Evolutionary conservation across 2,888 invertebrate genomes (phyloP).

Genomic region (Zaprionus bogoriensis): DNA sequence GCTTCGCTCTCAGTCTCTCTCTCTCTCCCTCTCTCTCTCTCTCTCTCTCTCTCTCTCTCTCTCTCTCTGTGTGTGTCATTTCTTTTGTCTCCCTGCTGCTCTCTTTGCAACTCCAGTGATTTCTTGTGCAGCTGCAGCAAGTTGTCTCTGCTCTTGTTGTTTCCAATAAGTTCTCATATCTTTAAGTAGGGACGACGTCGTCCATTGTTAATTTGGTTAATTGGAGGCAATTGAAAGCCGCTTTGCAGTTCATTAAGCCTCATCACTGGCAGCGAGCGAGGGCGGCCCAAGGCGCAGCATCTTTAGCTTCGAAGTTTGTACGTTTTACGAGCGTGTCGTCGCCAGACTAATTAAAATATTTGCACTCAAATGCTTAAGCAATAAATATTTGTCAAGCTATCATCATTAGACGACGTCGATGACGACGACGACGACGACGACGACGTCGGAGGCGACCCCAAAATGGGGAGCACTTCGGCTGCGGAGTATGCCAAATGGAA

Average conservation of each 20-base stretch:
- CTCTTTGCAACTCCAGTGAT: conserved; percentile 42
- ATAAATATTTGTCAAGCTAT: conserved; percentile 76
- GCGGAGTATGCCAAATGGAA: conserved; percentile 35
- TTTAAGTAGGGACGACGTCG: conserved; percentile 41
- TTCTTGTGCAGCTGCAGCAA: conserved; percentile 5
- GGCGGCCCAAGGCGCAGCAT: background rate
- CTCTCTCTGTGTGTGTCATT: no score
- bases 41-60: no score
- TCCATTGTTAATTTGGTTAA: conserved; percentile 76
- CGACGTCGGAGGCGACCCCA: conserved; percentile 19
- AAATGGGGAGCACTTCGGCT: conserved; percentile 23
- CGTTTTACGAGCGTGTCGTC: conserved; percentile 47
- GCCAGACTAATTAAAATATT: conserved; percentile 77
- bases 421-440: background rate
- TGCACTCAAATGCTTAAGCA: conserved; percentile 79
- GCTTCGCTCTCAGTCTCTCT: no score
- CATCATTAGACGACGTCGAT: conserved; percentile 59
- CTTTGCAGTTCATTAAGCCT: conserved; percentile 76
- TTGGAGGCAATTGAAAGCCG: conserved; percentile 76
- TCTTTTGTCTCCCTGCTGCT: background rate
- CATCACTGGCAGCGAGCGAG: conserved; percentile 10
- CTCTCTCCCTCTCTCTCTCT: no score
- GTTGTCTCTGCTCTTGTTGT: background rate
- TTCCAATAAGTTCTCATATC: conserved; percentile 48
- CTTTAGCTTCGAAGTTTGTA: background rate